A percentile compares a stretch with the other conserved stretches of the same genome.
phyloP scores from a whole-genome alignment of 2,113 vertebrate genomes.

The Lophochroa leadbeateri region DNA sequence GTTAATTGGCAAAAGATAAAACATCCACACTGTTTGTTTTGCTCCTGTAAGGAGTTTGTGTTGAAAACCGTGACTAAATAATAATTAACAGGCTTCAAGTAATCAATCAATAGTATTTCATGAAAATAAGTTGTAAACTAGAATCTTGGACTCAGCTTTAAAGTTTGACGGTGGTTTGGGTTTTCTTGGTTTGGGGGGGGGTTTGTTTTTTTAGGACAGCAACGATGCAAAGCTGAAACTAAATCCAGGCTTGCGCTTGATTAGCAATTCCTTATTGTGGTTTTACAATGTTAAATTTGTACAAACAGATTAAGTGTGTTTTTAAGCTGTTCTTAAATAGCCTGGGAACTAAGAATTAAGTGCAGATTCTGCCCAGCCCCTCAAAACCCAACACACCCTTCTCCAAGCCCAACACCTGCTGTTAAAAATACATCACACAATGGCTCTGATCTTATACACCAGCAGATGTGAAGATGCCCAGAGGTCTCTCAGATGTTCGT shows the following conservation, averaged over 20 bases:
- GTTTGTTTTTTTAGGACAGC: background rate
- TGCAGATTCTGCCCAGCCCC: conserved; percentile 65
- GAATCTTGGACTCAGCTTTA: conserved; percentile 23
- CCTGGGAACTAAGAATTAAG: conserved; percentile 77
- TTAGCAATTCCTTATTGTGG: conserved; percentile 68
- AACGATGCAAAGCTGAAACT: conserved; percentile 45
- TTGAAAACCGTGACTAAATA: conserved; percentile 52
- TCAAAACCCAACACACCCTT: conserved; percentile 69
- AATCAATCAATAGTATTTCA: conserved; percentile 50
- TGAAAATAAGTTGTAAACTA: conserved; percentile 30
- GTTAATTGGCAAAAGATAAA: conserved; percentile 60
- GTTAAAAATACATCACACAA: conserved; percentile 77
- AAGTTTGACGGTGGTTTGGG: background rate
- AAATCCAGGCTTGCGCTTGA: conserved; percentile 48
- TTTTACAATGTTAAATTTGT: conserved; percentile 70
- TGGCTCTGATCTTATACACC: conserved; percentile 75
- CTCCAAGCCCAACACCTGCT: conserved; percentile 78
- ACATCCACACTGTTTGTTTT: conserved; percentile 56
- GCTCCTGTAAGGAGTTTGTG: conserved; percentile 48
- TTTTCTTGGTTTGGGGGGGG: background rate
- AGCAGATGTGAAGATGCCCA: conserved; percentile 86
- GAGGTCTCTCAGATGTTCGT: conserved; percentile 87
- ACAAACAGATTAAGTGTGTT: conserved; percentile 75
- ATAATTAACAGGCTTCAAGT: conserved; percentile 53
- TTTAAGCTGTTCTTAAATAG: conserved; percentile 75